Evolutionary conservation across 2,888 invertebrate species (phyloP).

Genomic region (Epirrhoe alternata): DNA sequence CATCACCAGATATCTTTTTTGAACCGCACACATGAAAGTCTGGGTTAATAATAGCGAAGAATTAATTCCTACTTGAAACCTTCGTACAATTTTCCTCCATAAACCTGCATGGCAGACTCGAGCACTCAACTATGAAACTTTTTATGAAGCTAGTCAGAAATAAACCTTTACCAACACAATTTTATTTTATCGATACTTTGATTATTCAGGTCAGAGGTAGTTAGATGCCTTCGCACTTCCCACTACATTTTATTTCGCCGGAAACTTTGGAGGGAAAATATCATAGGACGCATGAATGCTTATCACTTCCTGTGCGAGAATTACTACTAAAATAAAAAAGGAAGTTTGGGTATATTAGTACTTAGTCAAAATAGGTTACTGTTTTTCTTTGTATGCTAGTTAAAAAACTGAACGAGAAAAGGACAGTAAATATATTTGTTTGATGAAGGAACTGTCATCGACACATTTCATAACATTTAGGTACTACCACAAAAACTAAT

Average conservation of each 20-base stretch:
- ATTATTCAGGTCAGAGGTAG: constrained; percentile 64
- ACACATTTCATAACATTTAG: too few species aligned
- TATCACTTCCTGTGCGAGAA: background rate
- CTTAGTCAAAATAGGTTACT: background rate
- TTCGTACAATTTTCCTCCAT: background rate
- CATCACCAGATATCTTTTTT: too few species aligned
- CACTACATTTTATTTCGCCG: constrained; percentile 61
- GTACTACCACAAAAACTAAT: background rate
- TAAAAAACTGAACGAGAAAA: too few species aligned
- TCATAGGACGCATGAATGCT: background rate
- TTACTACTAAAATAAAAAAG: background rate
- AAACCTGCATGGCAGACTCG: constrained; percentile 6
- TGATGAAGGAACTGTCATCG: too few species aligned
- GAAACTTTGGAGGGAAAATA: constrained; percentile 32
- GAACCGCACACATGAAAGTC: background rate
- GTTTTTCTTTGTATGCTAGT: too few species aligned
- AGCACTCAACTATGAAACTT: constrained; percentile 32
- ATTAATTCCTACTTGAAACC: too few species aligned
- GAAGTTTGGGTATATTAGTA: background rate
- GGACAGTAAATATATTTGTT: too few species aligned
- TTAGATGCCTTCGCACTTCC: constrained; percentile 43
- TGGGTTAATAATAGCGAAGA: background rate
- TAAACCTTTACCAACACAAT: constrained; percentile 44
- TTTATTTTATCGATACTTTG: constrained; percentile 50
- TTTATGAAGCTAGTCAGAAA: constrained; percentile 33